These are phyloP conservation scores for Euphydryas editha DNA, from an alignment of 2,888 invertebrate species.

Conservation along the genomic window DNA sequence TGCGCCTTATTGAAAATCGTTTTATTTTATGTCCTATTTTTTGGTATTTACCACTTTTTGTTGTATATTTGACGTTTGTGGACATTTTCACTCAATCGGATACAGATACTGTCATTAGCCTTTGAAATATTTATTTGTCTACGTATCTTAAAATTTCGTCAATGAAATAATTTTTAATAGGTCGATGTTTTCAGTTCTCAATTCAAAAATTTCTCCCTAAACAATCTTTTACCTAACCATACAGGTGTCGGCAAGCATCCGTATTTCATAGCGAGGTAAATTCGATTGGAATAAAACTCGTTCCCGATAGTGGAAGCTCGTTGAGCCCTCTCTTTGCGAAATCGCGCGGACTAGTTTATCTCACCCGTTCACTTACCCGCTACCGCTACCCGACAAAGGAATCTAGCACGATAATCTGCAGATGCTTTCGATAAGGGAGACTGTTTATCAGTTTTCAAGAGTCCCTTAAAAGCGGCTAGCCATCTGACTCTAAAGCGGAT, in stretches of 20 bases:
- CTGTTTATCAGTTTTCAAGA: slow-evolving; percentile 39
- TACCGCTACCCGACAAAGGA: slow-evolving; percentile 58
- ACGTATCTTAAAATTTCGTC: slow-evolving; percentile 10
- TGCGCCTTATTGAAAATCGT: slow-evolving; percentile 75
- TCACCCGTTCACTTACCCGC: slow-evolving; percentile 62
- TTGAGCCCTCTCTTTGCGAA: slow-evolving; percentile 81
- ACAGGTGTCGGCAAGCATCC: slow-evolving; percentile 47
- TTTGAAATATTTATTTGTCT: slow-evolving; percentile 13
- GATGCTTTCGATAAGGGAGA: slow-evolving; percentile 45
- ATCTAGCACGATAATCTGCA: slow-evolving; percentile 72
- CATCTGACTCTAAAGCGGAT: slow-evolving; percentile 24
- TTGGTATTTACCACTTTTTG: slow-evolving; percentile 50
- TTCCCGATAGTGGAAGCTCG: slow-evolving; percentile 56
- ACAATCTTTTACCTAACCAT: slow-evolving; percentile 24
- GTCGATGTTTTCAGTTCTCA: slow-evolving; percentile 15
- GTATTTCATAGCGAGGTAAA: slow-evolving; percentile 68
- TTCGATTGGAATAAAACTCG: slow-evolving; percentile 77
- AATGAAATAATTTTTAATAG: slow-evolving; percentile 4
- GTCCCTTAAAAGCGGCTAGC: slow-evolving; percentile 29
- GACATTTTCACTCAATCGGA: slow-evolving; percentile 12
- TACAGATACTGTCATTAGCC: slow-evolving; percentile 26
- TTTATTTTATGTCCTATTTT: slow-evolving; percentile 53
- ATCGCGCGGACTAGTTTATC: slow-evolving; percentile 78
- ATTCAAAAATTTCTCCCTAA: slow-evolving; percentile 25
- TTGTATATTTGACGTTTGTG: slow-evolving; percentile 45